These are phyloP conservation scores for Sphaerophoria rueppellii DNA, from an alignment of 2,888 invertebrate genomes.

Conservation along the genomic window DNA sequence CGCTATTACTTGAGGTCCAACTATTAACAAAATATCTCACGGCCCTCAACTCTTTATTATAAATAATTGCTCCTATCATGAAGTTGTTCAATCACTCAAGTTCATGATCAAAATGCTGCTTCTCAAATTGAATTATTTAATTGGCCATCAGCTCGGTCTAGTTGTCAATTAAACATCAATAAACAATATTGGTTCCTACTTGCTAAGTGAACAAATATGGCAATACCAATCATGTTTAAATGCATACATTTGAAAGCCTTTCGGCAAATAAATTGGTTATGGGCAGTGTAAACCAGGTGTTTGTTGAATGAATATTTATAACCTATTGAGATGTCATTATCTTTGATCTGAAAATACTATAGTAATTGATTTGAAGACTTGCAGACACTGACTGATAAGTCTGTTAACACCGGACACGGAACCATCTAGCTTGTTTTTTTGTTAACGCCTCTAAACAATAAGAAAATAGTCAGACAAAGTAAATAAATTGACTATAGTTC, in stretches of 20 bases:
- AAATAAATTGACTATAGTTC: constrained; percentile 14
- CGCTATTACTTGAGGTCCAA: no score
- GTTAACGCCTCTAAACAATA: neutral
- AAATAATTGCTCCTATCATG: constrained; percentile 10
- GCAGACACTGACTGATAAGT: constrained; percentile 4
- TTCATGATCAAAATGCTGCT: constrained; percentile 14
- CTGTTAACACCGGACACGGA: constrained; percentile 22
- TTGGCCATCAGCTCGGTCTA: constrained; percentile 3
- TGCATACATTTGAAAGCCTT: neutral
- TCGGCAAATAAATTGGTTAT: neutral
- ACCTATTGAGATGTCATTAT: neutral
- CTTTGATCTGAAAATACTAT: neutral
- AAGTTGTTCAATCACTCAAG: constrained; percentile 20
- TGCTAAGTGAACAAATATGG: neutral
- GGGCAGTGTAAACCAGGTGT: neutral
- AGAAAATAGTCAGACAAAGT: neutral
- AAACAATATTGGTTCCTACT: neutral
- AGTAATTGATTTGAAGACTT: neutral
- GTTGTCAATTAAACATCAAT: constrained; percentile 6
- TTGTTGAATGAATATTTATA: constrained; percentile 19
- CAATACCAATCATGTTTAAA: neutral
- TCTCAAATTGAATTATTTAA: neutral
- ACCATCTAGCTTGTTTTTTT: neutral
- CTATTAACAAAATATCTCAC: neutral
- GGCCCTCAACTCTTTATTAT: neutral